A percentile compares a stretch with the other conserved stretches of the same genome.
Conservation (phyloP, 2,888 invertebrate species). For the Asteroscopus sphinx region DNA sequence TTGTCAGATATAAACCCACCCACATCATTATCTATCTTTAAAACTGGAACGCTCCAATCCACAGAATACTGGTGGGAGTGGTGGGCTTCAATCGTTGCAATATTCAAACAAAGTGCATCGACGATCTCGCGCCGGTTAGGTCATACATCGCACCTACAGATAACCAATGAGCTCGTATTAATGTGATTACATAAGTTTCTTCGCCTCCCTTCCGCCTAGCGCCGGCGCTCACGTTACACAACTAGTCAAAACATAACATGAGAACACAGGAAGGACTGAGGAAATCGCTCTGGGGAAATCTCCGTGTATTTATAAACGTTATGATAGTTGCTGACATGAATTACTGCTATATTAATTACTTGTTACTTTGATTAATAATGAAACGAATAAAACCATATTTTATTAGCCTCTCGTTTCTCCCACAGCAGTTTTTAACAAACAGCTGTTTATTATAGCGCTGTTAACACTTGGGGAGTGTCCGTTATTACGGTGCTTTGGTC, state of each 20-base stretch:
- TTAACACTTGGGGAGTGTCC: slow-evolving; percentile 25
- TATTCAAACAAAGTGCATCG: slow-evolving; percentile 21
- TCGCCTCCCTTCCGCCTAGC: slow-evolving; percentile 46
- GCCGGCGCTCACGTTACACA: slow-evolving; percentile 32
- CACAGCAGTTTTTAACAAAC: slow-evolving; percentile 24
- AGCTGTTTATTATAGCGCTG: neutral
- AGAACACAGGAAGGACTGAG: slow-evolving; percentile 29
- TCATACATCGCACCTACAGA: slow-evolving; percentile 45
- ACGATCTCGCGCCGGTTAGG: slow-evolving; percentile 23
- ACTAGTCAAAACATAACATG: slow-evolving; percentile 29
- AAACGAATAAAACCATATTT: too few species aligned
- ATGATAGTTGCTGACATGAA: slow-evolving; percentile 7
- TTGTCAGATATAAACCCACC: too few species aligned
- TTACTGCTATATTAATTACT: too few species aligned
- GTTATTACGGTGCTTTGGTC: slow-evolving; percentile 52
- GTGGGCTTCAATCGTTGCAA: slow-evolving; percentile 18
- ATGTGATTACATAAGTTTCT: slow-evolving; percentile 54
- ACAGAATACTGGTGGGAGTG: too few species aligned
- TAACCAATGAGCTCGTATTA: slow-evolving; percentile 43
- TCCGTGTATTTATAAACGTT: neutral
- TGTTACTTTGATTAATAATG: too few species aligned
- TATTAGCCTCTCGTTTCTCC: too few species aligned
- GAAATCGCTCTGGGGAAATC: slow-evolving; percentile 13
- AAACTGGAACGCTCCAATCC: too few species aligned
- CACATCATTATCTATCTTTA: neutral